Evolutionary conservation across 2,888 invertebrate species (phyloP), one percentile per base, ranked within the genome.

Genomic region (Clostera curtula): DNA sequence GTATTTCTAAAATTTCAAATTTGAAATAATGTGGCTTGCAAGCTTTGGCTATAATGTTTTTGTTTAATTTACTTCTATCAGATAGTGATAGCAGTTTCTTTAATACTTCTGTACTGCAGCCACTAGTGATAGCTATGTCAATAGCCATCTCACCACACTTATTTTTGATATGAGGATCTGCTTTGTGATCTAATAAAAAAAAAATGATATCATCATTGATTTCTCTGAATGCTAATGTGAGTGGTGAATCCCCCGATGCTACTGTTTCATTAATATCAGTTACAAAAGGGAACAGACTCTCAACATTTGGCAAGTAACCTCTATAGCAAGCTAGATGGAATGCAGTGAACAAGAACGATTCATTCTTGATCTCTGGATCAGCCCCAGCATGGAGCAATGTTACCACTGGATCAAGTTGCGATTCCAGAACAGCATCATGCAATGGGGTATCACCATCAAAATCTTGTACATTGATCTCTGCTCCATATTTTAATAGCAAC

Each of bases 391-490:
- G 67, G 17, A 85, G 31, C 8, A 85, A 50, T 1, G 65, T 29
- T n/a, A 54, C 42, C 3, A 75, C 61, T 7, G 72, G 64, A 16
- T 67, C 59, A 40, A 59, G 45, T 33, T 74, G 58, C 8, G 42
- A 49, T 10, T 50, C 52, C 24, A 74, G 37, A 12, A 74, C 73
- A 9, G 84, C 77, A 47, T 83, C 79, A 49, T 84, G 85, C 26
- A 85, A 43, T 4, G 85, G 76, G 15, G 83, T 82, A 24, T 85
- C 84, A 8, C 83, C 82, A 52, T 85, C 83, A 57, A 74, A 82
- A 41, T 85, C 85, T 44, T 74, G 74, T 3, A 73, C 69, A 51
- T 84, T 57, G 29, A 82, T 46, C 9, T 69, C 57, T 6, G 84
- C 80, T 12, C 74, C 76, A 54, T 77, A 64, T 7, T 77, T 54